phyloP scores from a whole-genome alignment of 1,140 invertebrate species.

The Solen grandis region DNA sequence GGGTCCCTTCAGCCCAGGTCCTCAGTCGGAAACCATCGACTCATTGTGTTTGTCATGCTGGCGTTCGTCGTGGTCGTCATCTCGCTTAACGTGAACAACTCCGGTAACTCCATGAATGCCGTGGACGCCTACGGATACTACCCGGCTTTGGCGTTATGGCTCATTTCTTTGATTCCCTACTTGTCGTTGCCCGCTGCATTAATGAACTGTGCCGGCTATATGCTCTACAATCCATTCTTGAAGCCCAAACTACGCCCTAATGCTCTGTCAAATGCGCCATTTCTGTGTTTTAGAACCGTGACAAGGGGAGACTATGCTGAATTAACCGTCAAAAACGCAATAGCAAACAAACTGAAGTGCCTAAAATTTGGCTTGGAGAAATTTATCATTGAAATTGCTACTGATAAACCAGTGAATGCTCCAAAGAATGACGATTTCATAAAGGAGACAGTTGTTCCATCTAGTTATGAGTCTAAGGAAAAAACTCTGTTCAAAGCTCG shows the following conservation, averaged over 20 bases:
- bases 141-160: not conserved
- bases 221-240: conserved; percentile 95
- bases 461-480: conserved; percentile 91
- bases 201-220: conserved; percentile 83
- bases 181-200: conserved; percentile 43
- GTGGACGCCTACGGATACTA: not conserved
- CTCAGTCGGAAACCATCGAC: too few species aligned
- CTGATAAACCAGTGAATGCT: conserved; percentile 91
- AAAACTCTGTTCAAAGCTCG: conserved; percentile 97
- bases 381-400: conserved; percentile 98
- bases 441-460: conserved; percentile 93
- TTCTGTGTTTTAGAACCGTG: conserved; percentile 96
- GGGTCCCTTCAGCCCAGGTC: too few species aligned
- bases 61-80: not conserved
- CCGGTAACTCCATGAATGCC: not conserved
- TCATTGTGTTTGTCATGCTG: not conserved
- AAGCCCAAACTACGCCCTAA: conserved; percentile 90
- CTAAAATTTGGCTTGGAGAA: conserved; percentile 94
- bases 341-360: conserved; percentile 93
- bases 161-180: conserved; percentile 20
- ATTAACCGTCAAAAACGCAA: conserved; percentile 92
- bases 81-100: not conserved
- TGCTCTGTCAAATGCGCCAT: conserved; percentile 94
- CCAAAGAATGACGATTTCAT: conserved; percentile 85
- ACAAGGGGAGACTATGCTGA: conserved; percentile 97